A percentile compares a stretch with the other conserved stretches of the same genome.
phyloP scores from a whole-genome alignment of 2,113 vertebrate species.

The Sinocyclocheilus anshuiensis region DNA sequence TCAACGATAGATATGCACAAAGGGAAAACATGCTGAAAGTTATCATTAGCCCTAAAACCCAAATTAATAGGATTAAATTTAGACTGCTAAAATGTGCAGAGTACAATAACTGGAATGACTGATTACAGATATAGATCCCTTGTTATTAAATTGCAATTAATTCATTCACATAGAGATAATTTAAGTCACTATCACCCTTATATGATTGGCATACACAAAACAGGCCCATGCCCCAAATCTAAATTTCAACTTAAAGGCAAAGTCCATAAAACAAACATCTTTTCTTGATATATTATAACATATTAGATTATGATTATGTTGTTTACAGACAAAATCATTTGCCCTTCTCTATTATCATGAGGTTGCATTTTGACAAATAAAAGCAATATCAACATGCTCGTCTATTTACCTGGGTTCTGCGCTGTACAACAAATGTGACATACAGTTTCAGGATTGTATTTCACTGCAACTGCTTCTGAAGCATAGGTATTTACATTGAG shows the following conservation, averaged over 20 bases:
- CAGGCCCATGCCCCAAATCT: slow-evolving; percentile 33
- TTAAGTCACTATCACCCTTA: slow-evolving; percentile 34
- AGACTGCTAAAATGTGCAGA: slow-evolving; percentile 36
- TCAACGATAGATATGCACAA: slow-evolving; percentile 13
- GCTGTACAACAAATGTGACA: slow-evolving; percentile 16
- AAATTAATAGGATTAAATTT: slow-evolving; percentile 21
- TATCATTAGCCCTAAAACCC: slow-evolving; percentile 43
- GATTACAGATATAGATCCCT: slow-evolving; percentile 43
- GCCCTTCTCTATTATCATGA: slow-evolving; percentile 48
- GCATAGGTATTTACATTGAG: slow-evolving; percentile 51
- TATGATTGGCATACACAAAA: slow-evolving; percentile 42
- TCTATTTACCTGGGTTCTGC: slow-evolving; percentile 38
- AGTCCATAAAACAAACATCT: background rate
- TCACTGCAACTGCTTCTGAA: slow-evolving; percentile 49
- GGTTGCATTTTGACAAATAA: slow-evolving; percentile 47
- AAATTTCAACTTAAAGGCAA: slow-evolving; percentile 27
- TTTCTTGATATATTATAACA: slow-evolving; percentile 16
- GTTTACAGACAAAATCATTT: slow-evolving; percentile 41
- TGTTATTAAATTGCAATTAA: slow-evolving; percentile 43
- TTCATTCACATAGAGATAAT: slow-evolving; percentile 34
- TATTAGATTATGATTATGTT: slow-evolving; percentile 33
- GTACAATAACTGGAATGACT: slow-evolving; percentile 44
- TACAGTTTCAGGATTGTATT: slow-evolving; percentile 43
- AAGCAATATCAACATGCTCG: slow-evolving; percentile 41
- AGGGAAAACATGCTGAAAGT: slow-evolving; percentile 39